Evolutionary conservation across 2,888 invertebrate species (phyloP), one percentile per base, ranked within the genome.

Genomic region (Nasonia oneida): DNA sequence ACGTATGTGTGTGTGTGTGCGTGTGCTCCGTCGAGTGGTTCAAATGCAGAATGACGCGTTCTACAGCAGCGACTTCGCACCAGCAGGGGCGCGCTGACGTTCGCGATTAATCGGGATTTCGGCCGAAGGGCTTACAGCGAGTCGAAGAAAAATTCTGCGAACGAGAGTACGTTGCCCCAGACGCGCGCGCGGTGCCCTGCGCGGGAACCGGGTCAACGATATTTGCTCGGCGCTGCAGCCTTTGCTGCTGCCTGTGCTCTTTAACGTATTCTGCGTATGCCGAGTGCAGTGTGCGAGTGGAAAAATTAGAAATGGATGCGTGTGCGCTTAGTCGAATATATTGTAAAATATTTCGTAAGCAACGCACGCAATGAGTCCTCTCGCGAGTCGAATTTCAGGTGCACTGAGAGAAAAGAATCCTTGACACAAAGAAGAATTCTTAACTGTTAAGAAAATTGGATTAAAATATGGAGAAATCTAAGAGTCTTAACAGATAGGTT

Each of bases 81-180:
- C 12, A 23, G 6, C n/a, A 10, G 23, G 23, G 12, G 2, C 10
- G n/a, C 15, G 33, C 70, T 50, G 79, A 67, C 47, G 47, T 39
- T 64, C 3, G 70, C 75, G 53, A 82, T 82, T 82, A 76, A 82
- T 82, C 67, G 76, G 82, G 6, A 50, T 82, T 73, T 80, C 37
- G 47, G 0, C 33, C 33, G 29, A 29, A 12, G 10, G 47, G 12
- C 47, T 47, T 47, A 47, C 2, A 8, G 57, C 23, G 57, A 53
- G 18, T 5, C 18, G 57, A 61, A n/a, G 23, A 61, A 61, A 61
- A 61, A 61, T 23, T 61, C n/a, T 61, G 18, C 10, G 5, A 15
- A 53, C 53, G 61, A 61, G 23, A 3, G 23, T 23, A 18, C 29
- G 67, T 33, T n/a, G 6, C 18, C 53, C 5, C 53, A 53, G 53